Conservation (phyloP, 2,113 vertebrate genomes). For the Corvus hawaiiensis region DNA sequence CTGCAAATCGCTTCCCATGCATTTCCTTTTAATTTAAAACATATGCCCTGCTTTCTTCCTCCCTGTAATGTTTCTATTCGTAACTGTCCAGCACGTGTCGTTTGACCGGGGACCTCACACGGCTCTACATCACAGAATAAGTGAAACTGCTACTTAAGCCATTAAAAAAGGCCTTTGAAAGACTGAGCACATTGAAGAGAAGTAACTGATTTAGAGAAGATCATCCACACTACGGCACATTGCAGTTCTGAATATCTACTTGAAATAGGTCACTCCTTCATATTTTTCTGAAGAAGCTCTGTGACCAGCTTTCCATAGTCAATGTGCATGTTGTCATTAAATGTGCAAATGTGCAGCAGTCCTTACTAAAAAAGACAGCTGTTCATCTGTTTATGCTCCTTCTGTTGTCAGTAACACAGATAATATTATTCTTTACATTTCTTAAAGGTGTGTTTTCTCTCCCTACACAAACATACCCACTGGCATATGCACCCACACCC, state of each 20-base stretch:
- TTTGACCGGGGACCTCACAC: not conserved
- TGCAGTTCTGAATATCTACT: not conserved
- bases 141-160: not conserved
- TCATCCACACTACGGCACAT: not conserved
- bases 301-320: not conserved
- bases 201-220: not conserved
- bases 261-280: not conserved
- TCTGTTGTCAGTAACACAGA: not conserved
- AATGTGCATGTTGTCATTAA: not conserved
- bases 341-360: not conserved
- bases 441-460: slow-evolving; percentile 27
- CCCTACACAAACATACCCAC: not conserved
- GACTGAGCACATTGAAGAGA: not conserved
- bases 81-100: not conserved
- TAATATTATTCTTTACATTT: slow-evolving; percentile 31
- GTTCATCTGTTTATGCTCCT: not conserved
- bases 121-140: not conserved
- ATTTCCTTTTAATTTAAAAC: slow-evolving; percentile 9
- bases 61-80: not conserved
- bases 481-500: not conserved
- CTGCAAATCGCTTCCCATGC: not conserved
- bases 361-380: not conserved
- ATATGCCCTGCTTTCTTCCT: not conserved
- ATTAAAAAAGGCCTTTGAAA: not conserved
- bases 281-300: not conserved